Evolutionary conservation across 2,888 invertebrate species (phyloP), one percentile per base, ranked within the genome.

Genomic region (Nebria brevicollis): DNA sequence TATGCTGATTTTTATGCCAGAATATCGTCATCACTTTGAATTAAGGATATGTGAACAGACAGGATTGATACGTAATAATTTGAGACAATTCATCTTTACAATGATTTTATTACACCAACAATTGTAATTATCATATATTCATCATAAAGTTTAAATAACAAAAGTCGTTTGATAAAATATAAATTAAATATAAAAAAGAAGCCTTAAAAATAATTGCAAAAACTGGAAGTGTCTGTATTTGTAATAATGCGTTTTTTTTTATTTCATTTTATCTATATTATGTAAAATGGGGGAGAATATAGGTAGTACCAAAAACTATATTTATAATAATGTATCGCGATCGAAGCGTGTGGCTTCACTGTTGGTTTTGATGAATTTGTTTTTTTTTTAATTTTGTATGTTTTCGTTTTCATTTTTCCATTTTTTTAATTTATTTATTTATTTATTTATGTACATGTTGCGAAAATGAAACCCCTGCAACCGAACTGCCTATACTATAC

Each of bases 41-140:
- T 8, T 11, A 54, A 54, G 54, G 54, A 54, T 54, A 54, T 54
- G 0, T 8, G 54, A 54, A 54, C 13, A 54, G 54, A 54, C 8
- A 54, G 54, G 54, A 8, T 8, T 54, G 2, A 13, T 54, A 6
- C 8, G 54, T 54, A 54, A 54, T 54, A 54, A 54, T 54, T 5
- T 3, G 54, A 54, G 6, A 54, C 54, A 54, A 54, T 54, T 54
- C 54, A 72, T 77, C 77, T 76, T 86, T 87, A 86, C 86, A 86
- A 85, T 86, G 84, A 86, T 87, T 89, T 89, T 89, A 89, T 89
- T 89, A 89, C 89, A 89, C 89, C 89, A 89, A 89, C 89, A 89
- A 89, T 89, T 88, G 89, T 89, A 81, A 89, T 89, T 87, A 87
- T 88, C 88, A 89, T 88, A 88, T 88, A 88, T 88, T 88, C 87